Evolutionary conservation across 2,113 vertebrate genomes (phyloP), one percentile per base, ranked within the genome.

Genomic region (Bothrops jararaca): DNA sequence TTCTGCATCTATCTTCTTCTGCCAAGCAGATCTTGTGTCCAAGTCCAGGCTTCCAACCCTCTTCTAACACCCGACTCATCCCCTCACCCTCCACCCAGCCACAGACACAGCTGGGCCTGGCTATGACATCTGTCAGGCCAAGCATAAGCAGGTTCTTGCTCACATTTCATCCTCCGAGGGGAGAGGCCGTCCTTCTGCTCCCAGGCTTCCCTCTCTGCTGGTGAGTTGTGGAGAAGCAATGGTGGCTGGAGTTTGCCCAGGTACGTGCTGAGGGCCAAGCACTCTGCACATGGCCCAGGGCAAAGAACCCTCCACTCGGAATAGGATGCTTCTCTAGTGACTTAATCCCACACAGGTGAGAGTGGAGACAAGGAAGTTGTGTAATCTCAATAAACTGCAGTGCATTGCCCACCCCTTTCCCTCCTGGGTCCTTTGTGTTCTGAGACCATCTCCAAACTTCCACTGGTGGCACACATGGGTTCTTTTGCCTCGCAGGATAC

Each of bases 91-190:
- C 92, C 7, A 0, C 56, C 80, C 92, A 0, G 1, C 15, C 5
- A 96, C 95, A 97, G 95, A 97, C 97, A 96, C 95, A 34, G 13
- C 11, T 11, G 91, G 0, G 0, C 89, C 96, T 92, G 20, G 53
- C 94, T 97, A 96, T 96, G 95, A 96, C 64, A 34, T 34, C 69
- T 34, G 64, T 34, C n/a, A 74, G 64, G 64, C 64, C 12, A 34
- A 34, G 13, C 64, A 6, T 34, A 74, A 34, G n/a, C 69, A 74
- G n/a, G 69, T 20, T 20, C 54, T 20, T 18, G 54, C 69, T 15
- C 69, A 7, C 13, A n/a, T 34, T 15, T n/a, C 13, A 74, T 39
- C n/a, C 69, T 2, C 69, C 2, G 5, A 80, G 6, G 13, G 2
- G n/a, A 34, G n/a, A 80, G 69, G 15, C n/a, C 5, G 5, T 39